Conservation (phyloP, 2,113 vertebrate genomes). For the Catharus fuscescens region DNA sequence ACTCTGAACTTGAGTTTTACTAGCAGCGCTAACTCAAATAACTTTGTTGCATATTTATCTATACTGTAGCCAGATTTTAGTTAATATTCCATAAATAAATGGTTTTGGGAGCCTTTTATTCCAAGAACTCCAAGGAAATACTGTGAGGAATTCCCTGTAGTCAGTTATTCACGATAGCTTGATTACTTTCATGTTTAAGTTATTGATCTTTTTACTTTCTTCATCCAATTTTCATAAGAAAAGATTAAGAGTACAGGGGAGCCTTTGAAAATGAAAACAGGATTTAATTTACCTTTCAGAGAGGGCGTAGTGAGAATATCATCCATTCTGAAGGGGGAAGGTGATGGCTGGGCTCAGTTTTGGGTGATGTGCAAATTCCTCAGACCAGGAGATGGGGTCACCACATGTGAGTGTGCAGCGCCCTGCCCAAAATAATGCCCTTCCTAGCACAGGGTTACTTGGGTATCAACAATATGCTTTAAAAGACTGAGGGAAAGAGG, state of each 20-base stretch:
- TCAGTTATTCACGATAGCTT: neutral
- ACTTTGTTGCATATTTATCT: neutral
- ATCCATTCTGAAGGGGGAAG: neutral
- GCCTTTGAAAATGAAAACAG: conserved; percentile 22
- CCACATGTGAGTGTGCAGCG: neutral
- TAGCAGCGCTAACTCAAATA: neutral
- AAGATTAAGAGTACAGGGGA: conserved; percentile 20
- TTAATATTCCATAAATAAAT: neutral
- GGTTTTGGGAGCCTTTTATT: neutral
- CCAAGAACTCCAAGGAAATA: neutral
- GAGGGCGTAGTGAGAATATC: conserved; percentile 19
- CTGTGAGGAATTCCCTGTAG: neutral
- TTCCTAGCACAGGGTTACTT: neutral
- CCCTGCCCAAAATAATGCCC: neutral
- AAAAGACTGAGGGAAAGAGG: neutral
- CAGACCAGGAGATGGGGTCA: neutral
- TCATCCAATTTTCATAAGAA: conserved; percentile 60
- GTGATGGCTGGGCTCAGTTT: neutral
- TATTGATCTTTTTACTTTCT: conserved; percentile 11
- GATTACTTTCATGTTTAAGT: conserved; percentile 1
- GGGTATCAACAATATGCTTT: neutral
- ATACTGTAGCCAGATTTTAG: neutral
- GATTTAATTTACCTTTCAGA: conserved; percentile 53
- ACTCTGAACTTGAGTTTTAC: neutral
- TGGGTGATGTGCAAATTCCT: neutral